Base-by-base conservation (phyloP, 2,797 vertebrate genomes). In the Eupleurogrammus muticus region DNA sequence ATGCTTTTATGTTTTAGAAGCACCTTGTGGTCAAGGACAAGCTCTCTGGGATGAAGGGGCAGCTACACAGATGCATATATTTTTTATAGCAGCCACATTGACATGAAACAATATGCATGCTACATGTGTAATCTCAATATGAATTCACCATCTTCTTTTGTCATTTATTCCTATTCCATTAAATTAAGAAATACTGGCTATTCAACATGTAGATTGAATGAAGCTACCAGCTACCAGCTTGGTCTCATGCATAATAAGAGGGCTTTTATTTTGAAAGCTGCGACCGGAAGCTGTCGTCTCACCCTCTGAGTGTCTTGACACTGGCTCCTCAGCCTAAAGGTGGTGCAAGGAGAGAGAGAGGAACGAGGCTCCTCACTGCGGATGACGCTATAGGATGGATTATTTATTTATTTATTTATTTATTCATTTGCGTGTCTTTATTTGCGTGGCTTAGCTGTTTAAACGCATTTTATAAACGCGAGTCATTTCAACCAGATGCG, bases 361-460 rank as follows among this genome's bases (percentile, higher is more conserved):
- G 70, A 75, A 14, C 36, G 79, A 88, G 81, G 87, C 87, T 89
- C 79, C 84, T 89, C 87, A 93, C 91, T 94, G 93, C 93, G 85
- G 93, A 94, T 92, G 92, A 93, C 91, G 93, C 92, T 91, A 87
- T 86, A 81, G 82, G 73, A 87, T 69, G 79, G 75, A 90, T 63
- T 28, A 28, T 28, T 28, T 28, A 28, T 28, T 3, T 28, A 28
- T 28, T 44, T 44, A 44, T 44, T 90, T 90, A 90, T 86, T 90
- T 91, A 84, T 85, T 90, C 87, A 91, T 89, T 90, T 90, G 82
- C 90, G 81, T 86, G 58, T 40, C 58, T 88, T 75, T 86, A 83
- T 90, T 81, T 80, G 71, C 56, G 74, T 80, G 72, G 32, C 54
- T 47, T 36, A 42, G 23, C 57, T 63, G 44, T 16, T 20, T 8